Base-by-base conservation (phyloP, 2,888 invertebrate genomes). In the Zhuqinia jingwanae region DNA sequence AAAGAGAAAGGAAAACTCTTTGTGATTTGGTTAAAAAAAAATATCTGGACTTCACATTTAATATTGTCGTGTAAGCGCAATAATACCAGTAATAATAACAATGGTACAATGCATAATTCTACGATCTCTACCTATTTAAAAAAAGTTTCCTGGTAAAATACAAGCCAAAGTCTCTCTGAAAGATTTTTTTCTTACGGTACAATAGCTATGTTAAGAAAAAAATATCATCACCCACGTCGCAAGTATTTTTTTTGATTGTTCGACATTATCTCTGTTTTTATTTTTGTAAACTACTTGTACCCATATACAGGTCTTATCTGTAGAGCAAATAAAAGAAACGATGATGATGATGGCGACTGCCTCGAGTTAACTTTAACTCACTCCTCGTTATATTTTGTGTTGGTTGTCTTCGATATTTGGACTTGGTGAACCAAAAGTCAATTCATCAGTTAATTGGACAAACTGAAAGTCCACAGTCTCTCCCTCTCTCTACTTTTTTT, bases 1-100 rank as follows among this genome's bases (percentile, higher is more conserved):
- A 82, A 82, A 82, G 81, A 82, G 81, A 82, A 82, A 82, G 81
- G 81, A 73, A 22, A 20, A n/a, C 68, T 68, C n/a, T n/a, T n/a
- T n/a, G n/a, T n/a, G n/a, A n/a, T n/a, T n/a, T n/a, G n/a, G n/a
- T n/a, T n/a, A n/a, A n/a, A n/a, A n/a, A n/a, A n/a, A n/a, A n/a
- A 68, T 42, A 68, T 68, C 42, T 68, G 68, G 68, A 22, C 20
- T 42, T 68, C 11, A 68, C 22, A 45, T 10, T 22, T 20, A 22
- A 13, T 36, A 45, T 45, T 45, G 45, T 20, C 11, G 45, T 36
- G 36, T 6, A 36, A 36, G 8, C 8, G n/a, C n/a, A n/a, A 36
- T 36, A 8, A 36, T 8, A 36, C 36, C 3, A 36, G 36, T n/a
- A n/a, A 65, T 13, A 10, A 17, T 60, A 65, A 45, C 68, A 68